Evolutionary conservation across 30 jellyfish, hydroid and myxozoan genomes (phyloP).

Genomic region (Cassiopea xamachana): DNA sequence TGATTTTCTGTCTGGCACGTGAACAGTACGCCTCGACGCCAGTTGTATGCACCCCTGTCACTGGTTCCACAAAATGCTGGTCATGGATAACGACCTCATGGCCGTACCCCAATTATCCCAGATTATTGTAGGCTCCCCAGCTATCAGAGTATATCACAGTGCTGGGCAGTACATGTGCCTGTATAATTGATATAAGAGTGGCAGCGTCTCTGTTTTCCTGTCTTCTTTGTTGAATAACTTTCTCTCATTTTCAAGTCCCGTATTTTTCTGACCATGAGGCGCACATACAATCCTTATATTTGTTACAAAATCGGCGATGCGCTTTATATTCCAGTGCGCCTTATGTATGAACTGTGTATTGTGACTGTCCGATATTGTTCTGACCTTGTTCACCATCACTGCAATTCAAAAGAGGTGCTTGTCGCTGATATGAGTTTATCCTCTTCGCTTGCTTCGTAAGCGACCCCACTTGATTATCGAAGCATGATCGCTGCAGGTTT

Average conservation of each 20-base stretch:
- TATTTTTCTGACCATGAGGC: not conserved
- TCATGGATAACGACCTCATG: slow-evolving; percentile 28
- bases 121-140: slow-evolving; percentile 30
- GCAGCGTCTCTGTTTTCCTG: not conserved
- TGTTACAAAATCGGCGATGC: no score
- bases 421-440: no score
- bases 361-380: no score
- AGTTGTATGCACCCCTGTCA: slow-evolving; percentile 50
- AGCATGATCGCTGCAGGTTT: no score
- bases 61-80: slow-evolving; percentile 40
- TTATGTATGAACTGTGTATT: no score
- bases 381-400: no score
- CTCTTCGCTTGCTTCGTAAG: no score
- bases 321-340: no score
- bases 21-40: slow-evolving; percentile 62
- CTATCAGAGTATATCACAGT: slow-evolving; percentile 23
- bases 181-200: not conserved
- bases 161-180: slow-evolving; percentile 9
- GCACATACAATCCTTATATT: no score
- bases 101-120: slow-evolving; percentile 16
- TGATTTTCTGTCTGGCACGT: slow-evolving; percentile 6
- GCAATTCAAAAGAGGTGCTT: no score
- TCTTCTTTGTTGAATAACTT: not conserved
- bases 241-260: not conserved
- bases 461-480: no score